A percentile compares a stretch with the other conserved stretches of the same genome.
Evolutionary conservation across 1,140 invertebrate genomes (phyloP).

Genomic region (Drosophila sucinea): DNA sequence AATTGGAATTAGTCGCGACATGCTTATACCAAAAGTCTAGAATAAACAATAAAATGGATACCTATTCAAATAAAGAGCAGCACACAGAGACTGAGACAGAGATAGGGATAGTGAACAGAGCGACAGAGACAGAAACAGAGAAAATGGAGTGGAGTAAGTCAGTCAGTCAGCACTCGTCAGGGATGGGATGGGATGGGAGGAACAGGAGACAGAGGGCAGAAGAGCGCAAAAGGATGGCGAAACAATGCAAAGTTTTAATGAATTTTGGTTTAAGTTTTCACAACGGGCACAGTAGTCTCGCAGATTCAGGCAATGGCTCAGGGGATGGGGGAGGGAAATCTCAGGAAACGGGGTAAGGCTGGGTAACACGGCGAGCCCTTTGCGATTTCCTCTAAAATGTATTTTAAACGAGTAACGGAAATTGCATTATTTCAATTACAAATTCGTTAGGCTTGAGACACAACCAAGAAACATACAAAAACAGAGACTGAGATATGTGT

Average conservation of each 20-base stretch:
- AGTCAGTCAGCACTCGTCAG: conserved; percentile 49
- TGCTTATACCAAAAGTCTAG: conserved; percentile 80
- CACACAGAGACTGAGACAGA: conserved; percentile 19
- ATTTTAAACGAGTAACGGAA: conserved; percentile 80
- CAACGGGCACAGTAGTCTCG: neutral
- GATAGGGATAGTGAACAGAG: conserved; percentile 3
- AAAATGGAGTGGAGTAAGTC: conserved; percentile 12
- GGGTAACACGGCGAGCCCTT: conserved; percentile 52
- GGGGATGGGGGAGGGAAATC: neutral
- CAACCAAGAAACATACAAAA: conserved; percentile 13
- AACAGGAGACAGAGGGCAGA: neutral
- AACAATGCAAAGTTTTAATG: conserved; percentile 82
- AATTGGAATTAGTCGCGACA: conserved; percentile 82
- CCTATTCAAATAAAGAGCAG: conserved; percentile 72
- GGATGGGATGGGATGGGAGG: conserved; percentile 36
- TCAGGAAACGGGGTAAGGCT: conserved; percentile 16
- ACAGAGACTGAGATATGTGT: conserved; percentile 5
- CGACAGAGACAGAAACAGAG: conserved; percentile 8
- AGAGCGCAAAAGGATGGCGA: conserved; percentile 32
- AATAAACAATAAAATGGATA: conserved; percentile 82
- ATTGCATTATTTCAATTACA: conserved; percentile 82
- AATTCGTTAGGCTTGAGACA: conserved; percentile 58
- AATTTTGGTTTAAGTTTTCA: conserved; percentile 82
- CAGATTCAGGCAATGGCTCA: neutral
- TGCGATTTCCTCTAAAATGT: conserved; percentile 79